Base-by-base conservation (phyloP, 2,797 vertebrate species). In the Lutjanus argentimaculatus region DNA sequence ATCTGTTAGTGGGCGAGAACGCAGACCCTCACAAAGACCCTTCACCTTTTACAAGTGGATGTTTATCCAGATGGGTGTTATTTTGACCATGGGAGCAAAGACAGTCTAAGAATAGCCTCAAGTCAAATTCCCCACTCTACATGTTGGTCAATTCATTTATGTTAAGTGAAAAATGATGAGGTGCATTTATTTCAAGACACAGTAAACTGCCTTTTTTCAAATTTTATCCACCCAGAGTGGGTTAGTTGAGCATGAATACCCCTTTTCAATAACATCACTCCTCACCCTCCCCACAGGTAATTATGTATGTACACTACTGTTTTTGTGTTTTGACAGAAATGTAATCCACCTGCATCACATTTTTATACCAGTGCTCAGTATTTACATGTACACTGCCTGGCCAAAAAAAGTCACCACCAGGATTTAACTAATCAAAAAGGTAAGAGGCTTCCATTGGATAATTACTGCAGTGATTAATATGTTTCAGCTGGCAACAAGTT, bases 51-150 rank as follows among this genome's bases (percentile, higher is more conserved):
- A 46, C 59, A 74, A 62, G 64, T 71, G 64, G 46, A 58, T 92
- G 88, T 94, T 94, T 89, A 67, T 84, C 78, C 93, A 94, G 92
- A 92, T 93, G 92, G 80, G 57, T 78, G 64, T 83, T 89, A 55
- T 84, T 88, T 65, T 75, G 79, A 85, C 71, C 79, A 72, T 5
- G 7, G 72, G 52, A 61, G 45, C 48, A 67, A 79, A 76, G 14
- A 61, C 40, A 48, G 48, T 46, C 69, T 61, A 86, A 88, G 65
- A 83, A 84, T 82, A 87, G 53, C 21, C 46, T 25, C 15, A 1
- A 58, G 51, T 22, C 56, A 42, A 2, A 59, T 15, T 42, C 13
- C 42, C 22, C 21, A 11, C 17, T 58, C 9, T 16, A 19, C 43
- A 22, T n/a, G 42, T 57, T 12, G 3, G 21, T 46, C 42, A 15